Evolutionary conservation across 2,113 vertebrate genomes (phyloP).

Genomic region (Enhydra lutris): DNA sequence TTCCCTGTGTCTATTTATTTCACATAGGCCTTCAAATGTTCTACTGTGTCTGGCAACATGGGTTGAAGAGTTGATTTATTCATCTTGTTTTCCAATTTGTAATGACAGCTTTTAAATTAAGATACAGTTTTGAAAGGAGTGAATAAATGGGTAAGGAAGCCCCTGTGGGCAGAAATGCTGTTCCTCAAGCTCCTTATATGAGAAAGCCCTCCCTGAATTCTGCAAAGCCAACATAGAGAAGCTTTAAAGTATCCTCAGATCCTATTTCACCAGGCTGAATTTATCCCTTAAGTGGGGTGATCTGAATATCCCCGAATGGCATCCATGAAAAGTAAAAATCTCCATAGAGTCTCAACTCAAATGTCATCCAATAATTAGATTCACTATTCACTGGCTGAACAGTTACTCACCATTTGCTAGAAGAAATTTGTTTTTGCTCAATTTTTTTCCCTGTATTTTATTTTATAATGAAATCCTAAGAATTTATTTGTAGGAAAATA

Average conservation of each 20-base stretch:
- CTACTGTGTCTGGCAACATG: neutral
- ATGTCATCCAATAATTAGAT: neutral
- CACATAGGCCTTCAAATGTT: neutral
- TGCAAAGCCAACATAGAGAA: conserved; percentile 57
- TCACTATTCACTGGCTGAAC: neutral
- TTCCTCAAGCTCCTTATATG: conserved; percentile 65
- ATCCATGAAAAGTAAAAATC: neutral
- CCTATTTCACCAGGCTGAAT: conserved; percentile 59
- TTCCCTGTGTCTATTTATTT: conserved; percentile 54
- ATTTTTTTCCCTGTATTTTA: neutral
- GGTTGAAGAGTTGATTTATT: conserved; percentile 24
- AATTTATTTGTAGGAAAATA: neutral
- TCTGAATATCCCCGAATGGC: conserved; percentile 10
- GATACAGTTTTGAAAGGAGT: conserved; percentile 59
- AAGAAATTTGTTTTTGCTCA: neutral
- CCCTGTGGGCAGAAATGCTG: conserved; percentile 8
- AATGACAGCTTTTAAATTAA: conserved; percentile 72
- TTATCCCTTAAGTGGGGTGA: conserved; percentile 40
- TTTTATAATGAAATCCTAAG: neutral
- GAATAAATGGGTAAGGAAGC: conserved; percentile 62
- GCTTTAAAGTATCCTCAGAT: neutral
- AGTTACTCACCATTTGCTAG: neutral
- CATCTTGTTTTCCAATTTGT: conserved; percentile 29
- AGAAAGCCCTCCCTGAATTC: conserved; percentile 63
- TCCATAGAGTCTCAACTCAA: neutral